phyloP scores from a whole-genome alignment of 2,888 invertebrate species.

The Kuschelorhynchus macadamiae region DNA sequence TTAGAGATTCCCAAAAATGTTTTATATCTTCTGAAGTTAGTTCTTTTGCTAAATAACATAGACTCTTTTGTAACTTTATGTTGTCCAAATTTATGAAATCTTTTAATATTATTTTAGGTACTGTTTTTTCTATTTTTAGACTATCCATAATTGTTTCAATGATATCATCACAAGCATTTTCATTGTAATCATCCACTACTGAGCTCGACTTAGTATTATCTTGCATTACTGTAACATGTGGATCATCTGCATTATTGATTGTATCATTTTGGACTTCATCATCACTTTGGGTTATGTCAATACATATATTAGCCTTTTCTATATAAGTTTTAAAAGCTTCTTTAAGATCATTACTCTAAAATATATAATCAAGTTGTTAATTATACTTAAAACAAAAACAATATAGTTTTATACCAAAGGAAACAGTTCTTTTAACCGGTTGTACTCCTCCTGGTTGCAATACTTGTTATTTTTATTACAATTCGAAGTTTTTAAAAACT shows the following conservation, averaged over 20 bases:
- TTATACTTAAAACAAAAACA: not conserved
- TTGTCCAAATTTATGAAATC: constrained; percentile 42
- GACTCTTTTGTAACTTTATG: constrained; percentile 42
- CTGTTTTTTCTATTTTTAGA: constrained; percentile 43
- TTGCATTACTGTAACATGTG: not conserved
- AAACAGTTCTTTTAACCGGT: constrained; percentile 43
- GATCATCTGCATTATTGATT: not conserved
- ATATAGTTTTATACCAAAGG: constrained; percentile 46
- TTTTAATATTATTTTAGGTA: constrained; percentile 43
- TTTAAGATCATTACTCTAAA: constrained; percentile 35
- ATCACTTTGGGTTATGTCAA: constrained; percentile 49
- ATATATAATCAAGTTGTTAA: constrained; percentile 3
- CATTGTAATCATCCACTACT: no score
- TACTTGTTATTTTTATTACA: constrained; percentile 42
- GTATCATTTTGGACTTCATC: constrained; percentile 29
- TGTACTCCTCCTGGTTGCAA: constrained; percentile 47
- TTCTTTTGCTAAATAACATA: constrained; percentile 39
- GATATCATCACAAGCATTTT: constrained; percentile 36
- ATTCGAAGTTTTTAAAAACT: constrained; percentile 50
- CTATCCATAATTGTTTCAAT: constrained; percentile 51
- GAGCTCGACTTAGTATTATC: not conserved
- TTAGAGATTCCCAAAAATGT: constrained; percentile 50
- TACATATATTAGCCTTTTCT: constrained; percentile 20
- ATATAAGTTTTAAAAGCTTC: constrained; percentile 28
- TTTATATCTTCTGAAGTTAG: constrained; percentile 49